These are phyloP conservation scores for Ectemnius lituratus DNA, from an alignment of 2,888 invertebrate species.

Conservation along the genomic window DNA sequence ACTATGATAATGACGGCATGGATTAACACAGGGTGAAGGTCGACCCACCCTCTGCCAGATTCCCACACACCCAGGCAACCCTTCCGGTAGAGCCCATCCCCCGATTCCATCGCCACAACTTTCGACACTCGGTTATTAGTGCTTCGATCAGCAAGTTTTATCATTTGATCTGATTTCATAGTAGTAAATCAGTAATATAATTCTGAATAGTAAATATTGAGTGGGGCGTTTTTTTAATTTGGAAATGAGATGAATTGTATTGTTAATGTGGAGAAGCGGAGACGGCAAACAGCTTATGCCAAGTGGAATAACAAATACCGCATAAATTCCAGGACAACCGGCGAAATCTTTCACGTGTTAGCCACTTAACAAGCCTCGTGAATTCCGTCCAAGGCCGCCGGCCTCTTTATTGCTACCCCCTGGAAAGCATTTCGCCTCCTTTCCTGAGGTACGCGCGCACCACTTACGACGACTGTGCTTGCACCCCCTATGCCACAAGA, in stretches of 20 bases:
- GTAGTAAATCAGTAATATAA: too few species aligned
- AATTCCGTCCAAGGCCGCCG: slow-evolving; percentile 46
- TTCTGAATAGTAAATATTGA: too few species aligned
- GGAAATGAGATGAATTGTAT: neutral
- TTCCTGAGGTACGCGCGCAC: slow-evolving; percentile 13
- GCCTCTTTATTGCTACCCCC: slow-evolving; percentile 37
- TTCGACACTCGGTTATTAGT: too few species aligned
- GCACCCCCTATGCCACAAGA: neutral
- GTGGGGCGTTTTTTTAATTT: neutral
- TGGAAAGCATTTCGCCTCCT: slow-evolving; percentile 41
- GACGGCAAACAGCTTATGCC: neutral
- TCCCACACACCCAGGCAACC: slow-evolving; percentile 57
- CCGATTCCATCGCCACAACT: slow-evolving; percentile 58
- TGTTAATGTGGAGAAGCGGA: neutral
- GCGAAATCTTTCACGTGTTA: slow-evolving; percentile 35
- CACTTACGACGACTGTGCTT: neutral
- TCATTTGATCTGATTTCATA: too few species aligned
- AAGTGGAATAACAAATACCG: slow-evolving; percentile 29
- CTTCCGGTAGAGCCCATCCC: slow-evolving; percentile 55
- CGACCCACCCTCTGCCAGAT: slow-evolving; percentile 49
- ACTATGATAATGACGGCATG: slow-evolving; percentile 69
- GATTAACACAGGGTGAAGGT: slow-evolving; percentile 74
- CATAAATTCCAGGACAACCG: slow-evolving; percentile 33
- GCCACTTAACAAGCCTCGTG: slow-evolving; percentile 37
- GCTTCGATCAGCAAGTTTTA: too few species aligned